These are phyloP conservation scores for Hephaestus fuliginosus DNA, from an alignment of 2,797 vertebrate species.

Conservation along the genomic window DNA sequence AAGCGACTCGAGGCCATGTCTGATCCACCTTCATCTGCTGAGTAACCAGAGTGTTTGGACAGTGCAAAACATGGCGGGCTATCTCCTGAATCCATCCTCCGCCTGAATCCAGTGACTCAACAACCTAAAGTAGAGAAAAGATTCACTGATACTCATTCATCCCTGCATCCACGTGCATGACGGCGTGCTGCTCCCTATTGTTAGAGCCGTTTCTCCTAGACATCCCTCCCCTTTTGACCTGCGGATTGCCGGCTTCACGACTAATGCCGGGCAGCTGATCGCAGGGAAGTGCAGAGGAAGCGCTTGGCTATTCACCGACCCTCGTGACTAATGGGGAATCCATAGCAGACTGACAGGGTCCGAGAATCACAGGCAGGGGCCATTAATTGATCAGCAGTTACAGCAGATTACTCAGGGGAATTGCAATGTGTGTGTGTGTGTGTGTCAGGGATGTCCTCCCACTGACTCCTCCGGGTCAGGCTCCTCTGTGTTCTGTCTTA, in stretches of 20 bases:
- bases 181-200: background rate
- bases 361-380: constrained; percentile 57
- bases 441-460: constrained; percentile 66
- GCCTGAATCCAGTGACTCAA: background rate
- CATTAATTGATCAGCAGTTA: constrained; percentile 79
- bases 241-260: constrained; percentile 37
- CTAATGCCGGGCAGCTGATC: constrained; percentile 30
- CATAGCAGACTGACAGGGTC: constrained; percentile 74
- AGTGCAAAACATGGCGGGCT: background rate
- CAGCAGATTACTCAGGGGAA: constrained; percentile 69
- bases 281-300: constrained; percentile 55
- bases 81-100: background rate
- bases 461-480: constrained; percentile 64
- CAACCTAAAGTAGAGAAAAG: background rate
- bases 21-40: background rate
- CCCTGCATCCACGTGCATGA: background rate
- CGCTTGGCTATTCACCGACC: constrained; percentile 48
- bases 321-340: constrained; percentile 79
- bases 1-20: constrained; percentile 13
- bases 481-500: constrained; percentile 65
- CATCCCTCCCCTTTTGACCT: constrained; percentile 18
- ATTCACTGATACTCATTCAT: background rate
- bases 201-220: constrained; percentile 7
- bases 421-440: constrained; percentile 38
- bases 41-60: background rate